Evolutionary conservation across 2,888 invertebrate genomes (phyloP).

Genomic region (Steinernema hermaphroditum): DNA sequence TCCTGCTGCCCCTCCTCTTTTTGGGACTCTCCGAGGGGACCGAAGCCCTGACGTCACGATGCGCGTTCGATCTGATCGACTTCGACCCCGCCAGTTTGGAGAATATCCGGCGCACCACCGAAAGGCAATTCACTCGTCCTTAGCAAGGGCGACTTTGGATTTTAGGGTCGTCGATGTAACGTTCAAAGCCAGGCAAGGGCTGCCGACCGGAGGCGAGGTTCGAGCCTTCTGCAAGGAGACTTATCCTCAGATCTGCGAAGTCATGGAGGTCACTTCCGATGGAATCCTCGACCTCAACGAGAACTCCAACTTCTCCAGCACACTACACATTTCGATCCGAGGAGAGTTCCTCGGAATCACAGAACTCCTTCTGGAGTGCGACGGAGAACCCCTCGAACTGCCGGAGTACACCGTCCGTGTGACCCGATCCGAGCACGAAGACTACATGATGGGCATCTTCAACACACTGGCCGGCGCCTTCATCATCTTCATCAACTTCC

Average conservation of each 20-base stretch:
- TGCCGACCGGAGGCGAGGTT: not conserved
- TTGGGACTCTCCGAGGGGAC: not conserved
- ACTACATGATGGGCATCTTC: constrained; percentile 52
- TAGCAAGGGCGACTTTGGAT: too few relatives aligned
- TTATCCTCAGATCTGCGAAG: constrained; percentile 1
- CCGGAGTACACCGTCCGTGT: not conserved
- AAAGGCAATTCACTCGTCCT: not conserved
- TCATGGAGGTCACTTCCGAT: not conserved
- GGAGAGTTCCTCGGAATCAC: constrained; percentile 10
- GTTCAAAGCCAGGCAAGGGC: not conserved
- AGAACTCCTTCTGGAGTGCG: constrained; percentile 3
- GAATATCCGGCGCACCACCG: not conserved
- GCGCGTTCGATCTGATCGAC: constrained; percentile 6
- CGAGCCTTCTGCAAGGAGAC: not conserved
- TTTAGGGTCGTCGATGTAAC: constrained; percentile 4
- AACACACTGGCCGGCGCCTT: constrained; percentile 65
- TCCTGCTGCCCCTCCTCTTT: not conserved
- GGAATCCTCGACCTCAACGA: not conserved
- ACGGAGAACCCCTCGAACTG: not conserved
- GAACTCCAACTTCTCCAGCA: not conserved
- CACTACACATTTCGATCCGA: not conserved
- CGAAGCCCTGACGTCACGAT: not conserved
- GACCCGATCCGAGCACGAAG: constrained; percentile 10
- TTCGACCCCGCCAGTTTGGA: not conserved
- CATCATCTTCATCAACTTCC: constrained; percentile 67